These are phyloP conservation scores for Dioctria linearis DNA, from an alignment of 2,888 invertebrate species.

Conservation along the genomic window DNA sequence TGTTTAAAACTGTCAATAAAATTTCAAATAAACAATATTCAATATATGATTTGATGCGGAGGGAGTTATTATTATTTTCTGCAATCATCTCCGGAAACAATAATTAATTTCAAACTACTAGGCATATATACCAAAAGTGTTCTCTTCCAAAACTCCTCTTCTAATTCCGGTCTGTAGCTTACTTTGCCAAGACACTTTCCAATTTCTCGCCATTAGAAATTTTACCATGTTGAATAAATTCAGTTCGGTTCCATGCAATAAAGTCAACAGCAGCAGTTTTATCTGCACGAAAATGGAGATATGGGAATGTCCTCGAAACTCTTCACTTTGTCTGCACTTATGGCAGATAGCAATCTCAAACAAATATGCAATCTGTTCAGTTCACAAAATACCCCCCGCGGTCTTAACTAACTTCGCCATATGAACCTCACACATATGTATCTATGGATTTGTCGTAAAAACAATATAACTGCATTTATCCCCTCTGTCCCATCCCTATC, in stretches of 20 bases:
- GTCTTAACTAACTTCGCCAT: conserved; percentile 32
- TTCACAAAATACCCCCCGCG: conserved; percentile 50
- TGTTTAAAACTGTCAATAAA: too few species aligned
- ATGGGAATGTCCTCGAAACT: conserved; percentile 39
- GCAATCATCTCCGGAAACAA: neutral
- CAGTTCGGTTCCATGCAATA: conserved; percentile 26
- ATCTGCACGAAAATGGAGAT: conserved; percentile 19
- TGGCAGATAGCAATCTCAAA: conserved; percentile 53
- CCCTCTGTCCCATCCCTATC: neutral
- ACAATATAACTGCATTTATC: conserved; percentile 48
- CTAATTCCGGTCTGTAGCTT: conserved; percentile 3
- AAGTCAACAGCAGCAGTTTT: conserved; percentile 47
- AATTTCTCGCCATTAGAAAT: conserved; percentile 6
- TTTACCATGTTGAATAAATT: conserved; percentile 35
- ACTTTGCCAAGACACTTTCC: conserved; percentile 10
- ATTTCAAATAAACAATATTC: too few species aligned
- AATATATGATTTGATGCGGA: too few species aligned
- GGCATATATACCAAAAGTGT: too few species aligned
- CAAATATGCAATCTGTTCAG: conserved; percentile 55
- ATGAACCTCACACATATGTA: neutral
- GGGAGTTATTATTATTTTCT: neutral
- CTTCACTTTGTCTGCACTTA: conserved; percentile 49
- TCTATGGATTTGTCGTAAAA: conserved; percentile 31
- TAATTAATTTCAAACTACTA: conserved; percentile 17
- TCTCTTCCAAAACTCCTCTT: neutral